These are phyloP conservation scores for Hepsetus odoe DNA, from an alignment of 2,113 vertebrate genomes.

Conservation along the genomic window DNA sequence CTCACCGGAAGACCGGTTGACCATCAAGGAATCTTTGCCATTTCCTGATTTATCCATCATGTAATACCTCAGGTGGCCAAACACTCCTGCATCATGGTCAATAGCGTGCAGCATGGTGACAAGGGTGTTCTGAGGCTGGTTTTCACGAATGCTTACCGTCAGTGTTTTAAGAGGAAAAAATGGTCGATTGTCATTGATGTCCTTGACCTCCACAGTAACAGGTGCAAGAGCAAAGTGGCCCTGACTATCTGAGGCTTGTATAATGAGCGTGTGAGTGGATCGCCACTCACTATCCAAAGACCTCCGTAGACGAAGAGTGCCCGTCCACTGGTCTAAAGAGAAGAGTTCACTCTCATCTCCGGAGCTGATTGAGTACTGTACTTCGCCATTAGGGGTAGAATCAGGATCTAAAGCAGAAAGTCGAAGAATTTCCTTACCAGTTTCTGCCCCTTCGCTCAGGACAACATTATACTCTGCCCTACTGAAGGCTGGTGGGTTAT, in stretches of 20 bases:
- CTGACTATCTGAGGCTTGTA: slow-evolving; percentile 82
- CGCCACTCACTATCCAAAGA: slow-evolving; percentile 85
- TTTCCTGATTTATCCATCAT: slow-evolving; percentile 68
- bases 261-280: slow-evolving; percentile 80
- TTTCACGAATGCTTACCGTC: slow-evolving; percentile 89
- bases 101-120: slow-evolving; percentile 88
- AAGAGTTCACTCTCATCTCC: slow-evolving; percentile 87
- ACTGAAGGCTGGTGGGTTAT: slow-evolving; percentile 88
- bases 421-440: slow-evolving; percentile 85
- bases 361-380: slow-evolving; percentile 88
- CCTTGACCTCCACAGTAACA: slow-evolving; percentile 87
- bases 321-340: slow-evolving; percentile 83
- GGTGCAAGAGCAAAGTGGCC: slow-evolving; percentile 86
- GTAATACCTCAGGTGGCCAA: slow-evolving; percentile 84
- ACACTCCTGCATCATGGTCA: slow-evolving; percentile 84
- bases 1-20: slow-evolving; percentile 87
- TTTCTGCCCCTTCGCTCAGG: slow-evolving; percentile 79
- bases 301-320: slow-evolving; percentile 79
- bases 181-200: slow-evolving; percentile 90
- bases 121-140: slow-evolving; percentile 85
- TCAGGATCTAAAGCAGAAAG: slow-evolving; percentile 88
- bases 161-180: slow-evolving; percentile 87
- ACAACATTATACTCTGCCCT: slow-evolving; percentile 82
- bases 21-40: slow-evolving; percentile 75
- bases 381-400: slow-evolving; percentile 78